phyloP scores from a whole-genome alignment of 1,140 invertebrate species.

The Drosophila bocqueti region DNA sequence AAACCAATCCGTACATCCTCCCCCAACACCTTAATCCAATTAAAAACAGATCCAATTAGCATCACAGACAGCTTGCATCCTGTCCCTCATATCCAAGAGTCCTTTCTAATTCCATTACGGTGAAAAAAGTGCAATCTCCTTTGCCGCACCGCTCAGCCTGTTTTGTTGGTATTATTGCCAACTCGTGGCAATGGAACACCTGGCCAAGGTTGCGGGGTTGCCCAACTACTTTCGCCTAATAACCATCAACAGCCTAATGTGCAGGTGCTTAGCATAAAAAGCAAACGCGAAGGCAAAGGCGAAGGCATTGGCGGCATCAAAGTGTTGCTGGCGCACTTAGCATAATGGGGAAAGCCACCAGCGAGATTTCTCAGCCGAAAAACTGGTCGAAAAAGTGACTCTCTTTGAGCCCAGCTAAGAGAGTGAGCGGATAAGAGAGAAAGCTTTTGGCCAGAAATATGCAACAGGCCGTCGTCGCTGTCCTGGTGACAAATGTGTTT shows the following conservation, averaged over 20 bases:
- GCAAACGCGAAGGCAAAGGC: constrained; percentile 7
- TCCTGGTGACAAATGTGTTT: constrained; percentile 67
- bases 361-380: constrained; percentile 20
- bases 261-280: constrained; percentile 69
- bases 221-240: constrained; percentile 67
- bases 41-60: constrained; percentile 67
- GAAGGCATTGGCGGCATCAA: constrained; percentile 54
- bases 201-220: constrained; percentile 35
- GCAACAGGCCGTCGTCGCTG: constrained; percentile 68
- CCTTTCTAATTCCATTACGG: constrained; percentile 70
- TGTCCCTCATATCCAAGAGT: constrained; percentile 30
- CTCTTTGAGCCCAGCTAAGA: constrained; percentile 21
- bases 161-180: constrained; percentile 22
- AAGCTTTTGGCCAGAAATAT: constrained; percentile 49
- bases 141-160: constrained; percentile 4
- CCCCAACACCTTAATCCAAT: constrained; percentile 60
- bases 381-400: constrained; percentile 67
- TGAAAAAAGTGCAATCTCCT: constrained; percentile 64
- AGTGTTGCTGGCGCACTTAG: constrained; percentile 64
- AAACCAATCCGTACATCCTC: constrained; percentile 36
- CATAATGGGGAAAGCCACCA: constrained; percentile 60
- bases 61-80: constrained; percentile 47
- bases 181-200: constrained; percentile 22
- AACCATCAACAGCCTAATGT: constrained; percentile 67
- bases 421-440: constrained; percentile 38